These are phyloP conservation scores for Reinhardtius hippoglossoides DNA, from an alignment of 2,113 vertebrate species.

Conservation along the genomic window DNA sequence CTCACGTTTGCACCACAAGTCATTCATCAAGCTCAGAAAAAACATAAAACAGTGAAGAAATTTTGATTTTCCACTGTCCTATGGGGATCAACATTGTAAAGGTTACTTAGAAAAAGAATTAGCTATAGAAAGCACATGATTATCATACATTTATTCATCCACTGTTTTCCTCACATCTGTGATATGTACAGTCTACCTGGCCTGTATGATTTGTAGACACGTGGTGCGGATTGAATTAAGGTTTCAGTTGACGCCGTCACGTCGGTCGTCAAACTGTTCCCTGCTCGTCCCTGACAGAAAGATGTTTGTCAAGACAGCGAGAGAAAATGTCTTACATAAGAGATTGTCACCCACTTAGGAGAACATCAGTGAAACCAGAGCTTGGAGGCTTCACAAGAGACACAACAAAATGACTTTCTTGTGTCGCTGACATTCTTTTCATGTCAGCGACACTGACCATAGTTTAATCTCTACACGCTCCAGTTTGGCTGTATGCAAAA, in stretches of 20 bases:
- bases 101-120: slow-evolving; percentile 23
- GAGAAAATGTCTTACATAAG: slow-evolving; percentile 21
- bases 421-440: no score
- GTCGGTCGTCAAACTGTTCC: slow-evolving; percentile 12
- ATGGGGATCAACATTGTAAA: slow-evolving; percentile 26
- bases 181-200: slow-evolving; percentile 44
- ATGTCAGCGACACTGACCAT: slow-evolving; percentile 33
- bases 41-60: slow-evolving; percentile 7
- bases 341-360: slow-evolving; percentile 59
- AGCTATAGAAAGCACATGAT: slow-evolving; percentile 20
- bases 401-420: slow-evolving; percentile 27
- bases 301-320: slow-evolving; percentile 15
- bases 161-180: slow-evolving; percentile 14
- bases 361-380: slow-evolving; percentile 1
- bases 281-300: neutral
- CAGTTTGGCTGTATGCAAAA: slow-evolving; percentile 39
- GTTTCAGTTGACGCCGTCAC: slow-evolving; percentile 13
- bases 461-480: slow-evolving; percentile 25
- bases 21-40: slow-evolving; percentile 9
- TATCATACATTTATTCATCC: slow-evolving; percentile 52
- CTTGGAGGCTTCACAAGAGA: slow-evolving; percentile 36
- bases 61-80: slow-evolving; percentile 20
- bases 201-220: slow-evolving; percentile 21
- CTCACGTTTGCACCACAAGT: slow-evolving; percentile 16
- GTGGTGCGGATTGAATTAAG: slow-evolving; percentile 18